Evolutionary conservation across 2,888 invertebrate species (phyloP), one percentile per base, ranked within the genome.

Genomic region (Scaptomyza polygonia): DNA sequence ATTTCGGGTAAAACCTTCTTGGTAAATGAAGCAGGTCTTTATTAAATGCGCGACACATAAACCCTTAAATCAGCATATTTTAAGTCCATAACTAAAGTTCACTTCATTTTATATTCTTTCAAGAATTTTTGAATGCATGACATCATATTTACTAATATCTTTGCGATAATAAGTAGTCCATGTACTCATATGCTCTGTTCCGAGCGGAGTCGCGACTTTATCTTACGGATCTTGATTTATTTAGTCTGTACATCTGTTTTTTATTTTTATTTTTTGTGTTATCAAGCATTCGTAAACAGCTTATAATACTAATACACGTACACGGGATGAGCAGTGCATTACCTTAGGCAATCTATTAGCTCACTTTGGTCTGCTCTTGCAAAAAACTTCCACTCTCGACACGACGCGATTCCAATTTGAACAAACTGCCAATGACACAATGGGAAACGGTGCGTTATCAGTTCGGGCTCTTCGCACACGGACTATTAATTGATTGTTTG

Each of bases 401-500:
- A 77, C 87, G 72, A 45, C 70, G 86, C 79, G 88, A 67, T 74
- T 82, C 83, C 68, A 82, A 82, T 64, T 83, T 68, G 57, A 87
- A 83, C 83, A 79, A 77, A 85, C 79, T 68, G 74, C 67, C 77
- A 68, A 72, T 79, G 67, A 49, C 63, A 52, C 65, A 61, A 51
- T 64, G 61, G 59, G 66, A 48, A 48, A 34, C 48, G 58, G 36
- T 39, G 51, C 57, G 69, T 42, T 81, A 86, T 81, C 81, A 80
- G 84, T 61, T 61, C 16, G 16, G 16, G 47, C 43, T 45, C 63
- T 32, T 18, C 27, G 34, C 44, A 48, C 49, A 58, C 42, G 62
- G 43, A 34, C 58, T 64, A 81, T 85, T 87, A 83, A 83, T 83
- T 83, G 83, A 83, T 83, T 83, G 72, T 88, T 77, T 45, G 58